Percentiles rank a stretch among this genome's conserved stretches.
Evolutionary conservation across 2,888 invertebrate genomes (phyloP).

Genomic region (Mesorhabditis spiculigera): DNA sequence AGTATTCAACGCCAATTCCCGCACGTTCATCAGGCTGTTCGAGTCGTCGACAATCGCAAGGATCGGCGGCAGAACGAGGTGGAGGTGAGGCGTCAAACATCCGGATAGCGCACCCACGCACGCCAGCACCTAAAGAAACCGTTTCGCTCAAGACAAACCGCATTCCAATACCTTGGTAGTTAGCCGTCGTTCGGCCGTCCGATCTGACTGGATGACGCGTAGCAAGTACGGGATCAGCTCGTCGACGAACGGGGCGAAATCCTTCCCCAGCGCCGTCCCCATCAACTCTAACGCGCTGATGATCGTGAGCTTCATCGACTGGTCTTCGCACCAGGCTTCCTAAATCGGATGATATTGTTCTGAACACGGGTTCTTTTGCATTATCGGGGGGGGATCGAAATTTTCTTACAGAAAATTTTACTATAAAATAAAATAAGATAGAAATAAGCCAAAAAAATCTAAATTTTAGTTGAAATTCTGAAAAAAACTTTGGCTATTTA

Average conservation of each 20-base stretch:
- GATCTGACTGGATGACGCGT: constrained; percentile 84
- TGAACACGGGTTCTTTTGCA: too few species aligned
- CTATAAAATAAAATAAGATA: too few species aligned
- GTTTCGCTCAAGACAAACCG: constrained; percentile 7
- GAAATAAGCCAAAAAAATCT: too few species aligned
- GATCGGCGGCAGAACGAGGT: constrained; percentile 88
- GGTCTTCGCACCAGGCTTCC: constrained; percentile 47
- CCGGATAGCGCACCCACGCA: constrained; percentile 90
- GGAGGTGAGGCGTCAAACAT: constrained; percentile 90
- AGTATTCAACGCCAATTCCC: constrained; percentile 16
- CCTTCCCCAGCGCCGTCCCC: constrained; percentile 6
- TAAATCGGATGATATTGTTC: constrained; percentile 8
- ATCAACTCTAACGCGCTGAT: constrained; percentile 47
- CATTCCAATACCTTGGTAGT: constrained; percentile 62
- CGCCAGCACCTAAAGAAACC: constrained; percentile 66
- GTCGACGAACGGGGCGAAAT: constrained; percentile 90
- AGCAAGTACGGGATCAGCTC: constrained; percentile 90
- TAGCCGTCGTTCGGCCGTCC: constrained; percentile 77
- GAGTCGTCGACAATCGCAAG: constrained; percentile 84
- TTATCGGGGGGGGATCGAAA: too few species aligned
- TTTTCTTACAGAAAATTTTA: too few species aligned
- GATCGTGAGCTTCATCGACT: constrained; percentile 29
- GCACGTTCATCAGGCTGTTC: constrained; percentile 62
- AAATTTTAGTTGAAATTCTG: too few species aligned
- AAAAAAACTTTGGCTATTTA: too few species aligned